A percentile compares a stretch with the other conserved stretches of the same genome.
These are phyloP conservation scores for Diadophis punctatus DNA, from an alignment of 2,113 vertebrate species.

Conservation along the genomic window DNA sequence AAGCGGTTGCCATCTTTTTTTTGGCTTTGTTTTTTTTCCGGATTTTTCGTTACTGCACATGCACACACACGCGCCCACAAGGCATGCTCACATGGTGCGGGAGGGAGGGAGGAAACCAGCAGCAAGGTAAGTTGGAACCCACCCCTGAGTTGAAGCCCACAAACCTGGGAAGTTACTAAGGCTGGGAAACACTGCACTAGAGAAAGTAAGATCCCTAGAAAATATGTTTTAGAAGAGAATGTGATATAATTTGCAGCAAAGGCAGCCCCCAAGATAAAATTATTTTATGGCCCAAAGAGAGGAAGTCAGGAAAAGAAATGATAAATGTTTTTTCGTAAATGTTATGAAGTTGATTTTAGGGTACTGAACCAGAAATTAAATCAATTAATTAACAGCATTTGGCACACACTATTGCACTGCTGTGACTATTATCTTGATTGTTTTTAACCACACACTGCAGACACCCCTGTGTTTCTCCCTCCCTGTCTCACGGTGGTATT, in stretches of 20 bases:
- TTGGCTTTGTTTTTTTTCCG: too few species aligned
- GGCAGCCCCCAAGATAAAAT: not conserved
- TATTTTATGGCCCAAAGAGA: not conserved
- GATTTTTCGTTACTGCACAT: too few species aligned
- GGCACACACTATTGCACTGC: not conserved
- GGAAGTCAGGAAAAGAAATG: not conserved
- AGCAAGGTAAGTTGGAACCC: too few species aligned
- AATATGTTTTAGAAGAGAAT: not conserved
- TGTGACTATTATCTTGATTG: not conserved
- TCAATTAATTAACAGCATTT: not conserved
- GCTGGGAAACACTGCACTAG: not conserved
- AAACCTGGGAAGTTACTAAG: not conserved
- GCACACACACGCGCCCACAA: too few species aligned
- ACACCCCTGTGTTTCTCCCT: not conserved
- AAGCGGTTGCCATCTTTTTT: too few species aligned
- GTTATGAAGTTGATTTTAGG: not conserved
- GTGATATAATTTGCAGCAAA: not conserved
- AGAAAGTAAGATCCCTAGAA: not conserved
- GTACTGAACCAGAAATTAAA: not conserved
- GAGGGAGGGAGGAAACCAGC: too few species aligned
- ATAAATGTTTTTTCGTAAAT: not conserved
- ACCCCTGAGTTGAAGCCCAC: not conserved
- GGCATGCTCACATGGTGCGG: too few species aligned
- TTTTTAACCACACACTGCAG: not conserved
- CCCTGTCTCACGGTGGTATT: not conserved